Percentiles rank a stretch among this genome's conserved stretches.
Evolutionary conservation across 2,113 vertebrate species (phyloP).

Genomic region (Polypterus senegalus): DNA sequence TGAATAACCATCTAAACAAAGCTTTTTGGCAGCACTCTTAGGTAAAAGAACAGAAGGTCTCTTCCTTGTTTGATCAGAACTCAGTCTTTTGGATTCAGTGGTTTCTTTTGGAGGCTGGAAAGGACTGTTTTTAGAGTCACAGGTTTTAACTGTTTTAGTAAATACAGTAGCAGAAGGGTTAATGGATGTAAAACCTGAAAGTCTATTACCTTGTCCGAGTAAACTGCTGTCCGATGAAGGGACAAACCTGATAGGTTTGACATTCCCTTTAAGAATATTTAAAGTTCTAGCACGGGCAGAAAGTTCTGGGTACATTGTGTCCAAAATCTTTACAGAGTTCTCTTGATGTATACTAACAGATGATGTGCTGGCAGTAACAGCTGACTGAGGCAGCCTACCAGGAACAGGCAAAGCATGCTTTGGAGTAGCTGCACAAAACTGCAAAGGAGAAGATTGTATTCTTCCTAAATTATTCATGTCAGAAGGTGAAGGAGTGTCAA

Average conservation of each 20-base stretch:
- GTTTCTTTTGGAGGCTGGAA: slow-evolving; percentile 19
- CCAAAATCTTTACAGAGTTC: slow-evolving; percentile 82
- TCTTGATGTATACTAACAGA: slow-evolving; percentile 51
- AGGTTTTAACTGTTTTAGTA: slow-evolving; percentile 59
- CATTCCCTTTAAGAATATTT: slow-evolving; percentile 76
- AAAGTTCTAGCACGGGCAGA: slow-evolving; percentile 82
- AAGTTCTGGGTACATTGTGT: slow-evolving; percentile 87
- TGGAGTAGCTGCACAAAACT: slow-evolving; percentile 87
- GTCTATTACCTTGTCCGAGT: slow-evolving; percentile 36
- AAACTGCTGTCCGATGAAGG: slow-evolving; percentile 34
- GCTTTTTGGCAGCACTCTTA: slow-evolving; percentile 56
- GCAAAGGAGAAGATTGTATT: slow-evolving; percentile 68
- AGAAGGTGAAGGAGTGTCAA: slow-evolving; percentile 46
- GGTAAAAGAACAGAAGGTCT: slow-evolving; percentile 30
- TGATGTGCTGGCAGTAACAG: slow-evolving; percentile 33
- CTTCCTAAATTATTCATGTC: slow-evolving; percentile 31
- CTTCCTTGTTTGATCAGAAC: slow-evolving; percentile 41
- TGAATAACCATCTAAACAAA: slow-evolving; percentile 51
- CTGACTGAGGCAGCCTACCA: slow-evolving; percentile 62
- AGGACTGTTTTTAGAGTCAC: slow-evolving; percentile 19
- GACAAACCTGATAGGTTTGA: slow-evolving; percentile 48
- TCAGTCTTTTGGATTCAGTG: slow-evolving; percentile 4
- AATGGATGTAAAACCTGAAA: slow-evolving; percentile 66
- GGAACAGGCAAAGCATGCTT: slow-evolving; percentile 89
- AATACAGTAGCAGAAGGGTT: slow-evolving; percentile 74